Evolutionary conservation across 2,888 invertebrate species (phyloP).

Genomic region (Sminthurinus aureus): DNA sequence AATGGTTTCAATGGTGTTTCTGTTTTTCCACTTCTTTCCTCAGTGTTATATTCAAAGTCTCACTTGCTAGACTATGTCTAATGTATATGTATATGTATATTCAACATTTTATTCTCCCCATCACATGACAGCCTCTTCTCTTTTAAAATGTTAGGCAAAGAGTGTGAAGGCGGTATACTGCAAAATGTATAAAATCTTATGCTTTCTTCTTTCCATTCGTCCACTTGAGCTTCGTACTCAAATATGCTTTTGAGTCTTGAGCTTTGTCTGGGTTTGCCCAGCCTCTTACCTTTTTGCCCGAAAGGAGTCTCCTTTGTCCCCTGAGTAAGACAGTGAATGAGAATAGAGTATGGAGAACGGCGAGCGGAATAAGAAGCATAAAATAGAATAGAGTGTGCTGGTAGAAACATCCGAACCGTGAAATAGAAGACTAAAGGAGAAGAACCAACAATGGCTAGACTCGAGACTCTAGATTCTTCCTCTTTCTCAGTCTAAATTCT

Average conservation of each 20-base stretch:
- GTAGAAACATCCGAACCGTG: neutral
- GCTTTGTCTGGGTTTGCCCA: no score
- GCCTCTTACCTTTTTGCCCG: neutral
- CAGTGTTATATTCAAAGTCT: neutral
- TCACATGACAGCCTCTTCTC: no score
- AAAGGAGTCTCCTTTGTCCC: neutral
- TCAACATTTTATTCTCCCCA: no score
- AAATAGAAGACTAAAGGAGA: conserved; percentile 3
- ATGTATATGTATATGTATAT: neutral
- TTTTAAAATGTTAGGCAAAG: neutral
- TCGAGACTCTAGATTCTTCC: neutral
- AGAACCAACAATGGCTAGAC: neutral
- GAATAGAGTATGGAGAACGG: neutral
- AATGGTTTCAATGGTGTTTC: no score
- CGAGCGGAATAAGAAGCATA: neutral
- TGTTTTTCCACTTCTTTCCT: no score
- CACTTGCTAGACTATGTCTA: neutral
- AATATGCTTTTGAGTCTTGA: no score
- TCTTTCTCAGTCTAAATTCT: neutral
- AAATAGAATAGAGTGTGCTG: neutral
- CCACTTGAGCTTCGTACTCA: no score
- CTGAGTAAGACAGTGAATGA: neutral
- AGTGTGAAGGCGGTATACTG: neutral
- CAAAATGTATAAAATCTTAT: neutral
- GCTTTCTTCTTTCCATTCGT: no score